phyloP scores from a whole-genome alignment of 2,888 invertebrate species.

The Megalurothrips usitatus region DNA sequence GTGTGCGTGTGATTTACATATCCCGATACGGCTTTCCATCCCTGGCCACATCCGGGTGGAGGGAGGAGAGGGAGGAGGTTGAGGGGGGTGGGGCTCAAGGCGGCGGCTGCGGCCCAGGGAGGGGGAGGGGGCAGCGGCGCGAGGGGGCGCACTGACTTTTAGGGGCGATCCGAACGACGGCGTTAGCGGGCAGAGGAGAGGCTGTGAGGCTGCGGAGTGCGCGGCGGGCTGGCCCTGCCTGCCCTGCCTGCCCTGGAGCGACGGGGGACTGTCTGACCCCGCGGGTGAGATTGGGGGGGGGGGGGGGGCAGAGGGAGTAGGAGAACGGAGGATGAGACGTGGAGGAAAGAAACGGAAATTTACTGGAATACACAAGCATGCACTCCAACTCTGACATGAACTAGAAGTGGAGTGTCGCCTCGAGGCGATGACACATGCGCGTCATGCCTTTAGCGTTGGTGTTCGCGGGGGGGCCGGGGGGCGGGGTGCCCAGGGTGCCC shows the following conservation, averaged over 20 bases:
- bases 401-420: not conserved
- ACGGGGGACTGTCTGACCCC: not conserved
- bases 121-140: not conserved
- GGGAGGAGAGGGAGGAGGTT: not conserved
- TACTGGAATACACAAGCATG: too few species aligned
- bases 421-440: too few species aligned
- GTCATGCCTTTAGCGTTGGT: too few species aligned
- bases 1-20: not conserved
- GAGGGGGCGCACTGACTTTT: not conserved
- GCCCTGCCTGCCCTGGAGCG: not conserved
- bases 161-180: not conserved
- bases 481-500: too few species aligned
- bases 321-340: too few species aligned
- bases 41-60: too few species aligned
- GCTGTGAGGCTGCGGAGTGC: not conserved
- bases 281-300: not conserved
- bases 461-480: too few species aligned
- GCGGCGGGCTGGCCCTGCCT: not conserved
- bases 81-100: not conserved
- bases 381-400: not conserved
- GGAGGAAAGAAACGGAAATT: too few species aligned
- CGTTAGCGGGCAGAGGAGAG: not conserved
- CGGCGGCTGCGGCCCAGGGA: not conserved
- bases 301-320: too few species aligned
- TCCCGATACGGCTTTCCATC: not conserved